Percentiles rank a stretch among this genome's conserved stretches.
Conservation (phyloP, 2,888 invertebrate genomes). For the Crossocerus cetratus region DNA sequence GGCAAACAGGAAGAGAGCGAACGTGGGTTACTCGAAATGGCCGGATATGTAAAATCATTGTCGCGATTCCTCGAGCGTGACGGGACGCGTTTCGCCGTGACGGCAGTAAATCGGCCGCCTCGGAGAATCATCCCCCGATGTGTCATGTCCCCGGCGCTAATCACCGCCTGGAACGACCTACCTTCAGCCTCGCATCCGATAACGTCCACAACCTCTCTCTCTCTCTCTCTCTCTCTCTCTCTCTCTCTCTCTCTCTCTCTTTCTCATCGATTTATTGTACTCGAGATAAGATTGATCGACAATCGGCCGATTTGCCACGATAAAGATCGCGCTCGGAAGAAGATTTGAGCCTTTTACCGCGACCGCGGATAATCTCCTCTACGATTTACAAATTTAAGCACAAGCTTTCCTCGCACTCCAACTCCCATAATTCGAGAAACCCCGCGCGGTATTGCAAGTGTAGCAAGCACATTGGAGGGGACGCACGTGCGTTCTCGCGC, state of each 20-base stretch:
- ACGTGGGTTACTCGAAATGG: conserved; percentile 13
- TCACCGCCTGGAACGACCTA: conserved; percentile 4
- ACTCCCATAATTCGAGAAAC: too few species aligned
- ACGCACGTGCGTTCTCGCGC: too few species aligned
- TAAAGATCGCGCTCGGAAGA: not conserved
- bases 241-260: not conserved
- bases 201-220: not conserved
- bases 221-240: not conserved
- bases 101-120: conserved; percentile 18
- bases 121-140: conserved; percentile 18
- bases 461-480: too few species aligned
- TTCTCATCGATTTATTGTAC: not conserved
- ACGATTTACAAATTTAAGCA: too few species aligned
- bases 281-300: too few species aligned
- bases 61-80: conserved; percentile 18
- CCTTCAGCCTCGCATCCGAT: not conserved
- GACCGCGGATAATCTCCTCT: too few species aligned
- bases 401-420: too few species aligned
- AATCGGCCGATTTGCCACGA: too few species aligned
- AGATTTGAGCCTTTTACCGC: too few species aligned
- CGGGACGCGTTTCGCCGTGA: conserved; percentile 32
- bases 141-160: not conserved
- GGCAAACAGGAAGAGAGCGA: conserved; percentile 6
- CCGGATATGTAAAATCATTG: conserved; percentile 44
- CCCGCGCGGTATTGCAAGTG: too few species aligned